Base-by-base conservation (phyloP, 2,797 vertebrate species). In the Coregonus ussuriensis region DNA sequence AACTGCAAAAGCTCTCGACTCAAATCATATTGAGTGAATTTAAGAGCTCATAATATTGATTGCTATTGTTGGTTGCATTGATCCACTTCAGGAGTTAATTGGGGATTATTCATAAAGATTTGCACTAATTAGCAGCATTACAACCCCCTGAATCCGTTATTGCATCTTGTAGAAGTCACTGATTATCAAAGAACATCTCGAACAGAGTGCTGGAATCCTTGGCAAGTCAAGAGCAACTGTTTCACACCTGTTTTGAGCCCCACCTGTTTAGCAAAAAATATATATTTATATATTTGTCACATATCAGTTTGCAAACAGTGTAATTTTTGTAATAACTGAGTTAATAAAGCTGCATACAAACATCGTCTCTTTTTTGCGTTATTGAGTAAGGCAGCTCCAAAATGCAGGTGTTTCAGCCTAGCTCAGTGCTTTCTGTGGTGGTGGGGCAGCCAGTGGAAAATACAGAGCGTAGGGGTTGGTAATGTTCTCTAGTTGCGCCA, bases 41-140 rank as follows among this genome's bases (percentile, higher is more conserved):
- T 82, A 88, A 86, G 56, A 82, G 83, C 77, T 72, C 80, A 82
- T 88, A 73, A 80, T 83, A 90, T 85, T 72, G 77, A 87, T 82
- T 85, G 79, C 72, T 7, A 4, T 79, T 75, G 87, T 78, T 79
- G 82, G 59, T 72, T 84, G 54, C 25, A 86, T 89, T 79, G 87
- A 89, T 88, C 81, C 70, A 77, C 65, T 75, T 74, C 71, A 72
- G 31, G 82, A 86, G 87, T 85, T 90, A 90, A 90, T 89, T 87
- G 82, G 77, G 80, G 77, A 82, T 90, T 86, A 84, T 81, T 87
- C 76, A 74, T 80, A 81, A 67, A 88, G 78, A 81, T 86, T 77
- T 82, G 77, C 72, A 68, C 85, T 86, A 85, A 91, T 92, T 86
- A 89, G 79, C 66, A 16, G 66, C 56, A 82, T 87, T 81, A 76